These are phyloP conservation scores for Danio albolineatus DNA, from an alignment of 2,797 vertebrate species.

Conservation along the genomic window DNA sequence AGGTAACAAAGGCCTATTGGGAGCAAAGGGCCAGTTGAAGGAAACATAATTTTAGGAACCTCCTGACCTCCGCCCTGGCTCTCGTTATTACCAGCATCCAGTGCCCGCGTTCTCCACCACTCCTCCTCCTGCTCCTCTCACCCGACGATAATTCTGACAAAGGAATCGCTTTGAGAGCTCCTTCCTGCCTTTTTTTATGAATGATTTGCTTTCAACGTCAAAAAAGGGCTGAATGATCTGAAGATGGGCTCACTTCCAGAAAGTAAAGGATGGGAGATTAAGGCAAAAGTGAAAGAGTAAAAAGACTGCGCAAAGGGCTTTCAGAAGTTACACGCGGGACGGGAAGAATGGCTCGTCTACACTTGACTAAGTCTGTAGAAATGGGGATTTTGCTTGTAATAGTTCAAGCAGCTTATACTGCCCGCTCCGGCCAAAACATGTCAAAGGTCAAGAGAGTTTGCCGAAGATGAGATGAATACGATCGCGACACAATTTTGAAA, in stretches of 20 bases:
- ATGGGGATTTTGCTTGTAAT: slow-evolving; percentile 78
- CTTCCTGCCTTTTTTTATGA: slow-evolving; percentile 72
- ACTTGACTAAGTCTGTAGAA: slow-evolving; percentile 78
- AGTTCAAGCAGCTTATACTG: slow-evolving; percentile 74
- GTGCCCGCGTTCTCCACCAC: slow-evolving; percentile 60
- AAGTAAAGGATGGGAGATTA: slow-evolving; percentile 75
- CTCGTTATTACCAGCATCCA: slow-evolving; percentile 73
- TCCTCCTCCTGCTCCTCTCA: slow-evolving; percentile 44
- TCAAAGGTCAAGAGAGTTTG: slow-evolving; percentile 81
- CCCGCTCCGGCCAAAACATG: slow-evolving; percentile 78
- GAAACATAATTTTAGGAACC: slow-evolving; percentile 64
- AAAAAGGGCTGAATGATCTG: slow-evolving; percentile 76
- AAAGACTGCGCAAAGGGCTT: slow-evolving; percentile 71
- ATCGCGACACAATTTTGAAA: slow-evolving; percentile 69
- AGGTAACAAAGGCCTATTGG: slow-evolving; percentile 77
- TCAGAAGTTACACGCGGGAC: slow-evolving; percentile 78
- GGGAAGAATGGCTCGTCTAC: slow-evolving; percentile 81
- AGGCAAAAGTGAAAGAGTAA: slow-evolving; percentile 63
- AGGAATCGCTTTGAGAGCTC: slow-evolving; percentile 80
- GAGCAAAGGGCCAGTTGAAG: slow-evolving; percentile 63
- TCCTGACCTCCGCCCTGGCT: slow-evolving; percentile 64
- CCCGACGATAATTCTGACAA: slow-evolving; percentile 76
- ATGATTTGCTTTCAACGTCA: slow-evolving; percentile 74
- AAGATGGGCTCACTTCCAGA: slow-evolving; percentile 79
- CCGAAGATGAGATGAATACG: slow-evolving; percentile 72